phyloP scores from a whole-genome alignment of 2,888 invertebrate genomes.

The Cremastinae sp. region DNA sequence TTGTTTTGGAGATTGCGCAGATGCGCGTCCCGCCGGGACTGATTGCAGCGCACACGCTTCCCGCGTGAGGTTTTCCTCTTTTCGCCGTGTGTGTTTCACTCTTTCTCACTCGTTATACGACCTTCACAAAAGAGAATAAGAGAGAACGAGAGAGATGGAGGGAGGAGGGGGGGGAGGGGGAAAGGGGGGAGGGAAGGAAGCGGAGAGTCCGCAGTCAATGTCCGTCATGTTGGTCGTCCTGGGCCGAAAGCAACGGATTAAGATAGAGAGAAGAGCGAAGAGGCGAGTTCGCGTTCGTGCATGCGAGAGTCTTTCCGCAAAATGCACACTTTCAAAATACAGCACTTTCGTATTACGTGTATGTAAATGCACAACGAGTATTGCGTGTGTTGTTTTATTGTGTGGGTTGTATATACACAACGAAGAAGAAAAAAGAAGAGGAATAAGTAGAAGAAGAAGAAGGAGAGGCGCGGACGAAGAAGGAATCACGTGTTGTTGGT shows the following conservation, averaged over 20 bases:
- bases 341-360: constrained; percentile 8
- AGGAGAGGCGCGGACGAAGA: constrained; percentile 25
- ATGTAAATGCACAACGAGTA: constrained; percentile 25
- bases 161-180: no score
- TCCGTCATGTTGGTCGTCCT: constrained; percentile 53
- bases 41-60: constrained; percentile 69
- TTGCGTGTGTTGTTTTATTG: constrained; percentile 45
- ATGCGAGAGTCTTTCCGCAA: neutral
- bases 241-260: constrained; percentile 41
- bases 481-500: neutral
- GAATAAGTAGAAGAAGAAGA: constrained; percentile 28
- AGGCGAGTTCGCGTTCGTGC: constrained; percentile 34
- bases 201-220: constrained; percentile 36
- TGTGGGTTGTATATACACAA: constrained; percentile 40
- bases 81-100: constrained; percentile 9
- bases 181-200: constrained; percentile 1
- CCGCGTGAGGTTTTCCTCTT: constrained; percentile 41
- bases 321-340: no score
- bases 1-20: constrained; percentile 76
- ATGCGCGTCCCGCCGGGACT: constrained; percentile 73
- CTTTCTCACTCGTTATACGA: no score
- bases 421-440: constrained; percentile 4
- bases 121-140: neutral
- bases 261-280: constrained; percentile 50
- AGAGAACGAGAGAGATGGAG: neutral